phyloP scores from a whole-genome alignment of 2,797 vertebrate species.

The Cottoperca gobio region DNA sequence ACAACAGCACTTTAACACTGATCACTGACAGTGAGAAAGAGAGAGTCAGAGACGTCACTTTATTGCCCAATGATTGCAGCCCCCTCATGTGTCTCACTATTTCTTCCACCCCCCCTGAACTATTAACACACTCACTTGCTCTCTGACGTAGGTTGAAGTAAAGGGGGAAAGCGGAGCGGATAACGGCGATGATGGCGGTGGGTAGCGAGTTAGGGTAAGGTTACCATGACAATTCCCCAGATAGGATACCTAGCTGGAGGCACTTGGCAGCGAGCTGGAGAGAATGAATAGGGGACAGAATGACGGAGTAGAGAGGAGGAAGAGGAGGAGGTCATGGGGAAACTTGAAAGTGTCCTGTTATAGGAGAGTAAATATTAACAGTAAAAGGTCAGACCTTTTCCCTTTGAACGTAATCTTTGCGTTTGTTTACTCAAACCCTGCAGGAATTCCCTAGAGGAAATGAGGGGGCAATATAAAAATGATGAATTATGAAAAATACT shows the following conservation, averaged over 20 bases:
- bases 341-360: conserved; percentile 77
- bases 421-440: conserved; percentile 71
- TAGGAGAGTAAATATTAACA: conserved; percentile 83
- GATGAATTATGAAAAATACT: conserved; percentile 78
- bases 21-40: conserved; percentile 68
- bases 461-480: conserved; percentile 73
- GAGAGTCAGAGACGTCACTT: conserved; percentile 82
- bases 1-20: conserved; percentile 44
- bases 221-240: conserved; percentile 67
- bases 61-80: conserved; percentile 78
- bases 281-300: conserved; percentile 52
- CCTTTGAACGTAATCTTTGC: conserved; percentile 66
- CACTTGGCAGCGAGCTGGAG: conserved; percentile 42
- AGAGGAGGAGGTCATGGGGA: conserved; percentile 55
- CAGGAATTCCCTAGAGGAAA: conserved; percentile 84
- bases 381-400: conserved; percentile 66
- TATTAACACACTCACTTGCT: conserved; percentile 80
- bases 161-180: conserved; percentile 41
- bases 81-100: conserved; percentile 79
- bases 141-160: conserved; percentile 81
- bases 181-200: conserved; percentile 22
- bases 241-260: conserved; percentile 54
- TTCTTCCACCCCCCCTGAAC: conserved; percentile 58
- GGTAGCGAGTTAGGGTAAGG: conserved; percentile 45
- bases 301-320: conserved; percentile 57